Evolutionary conservation across 2,888 invertebrate species (phyloP).

Genomic region (Alentia gelatinosa): DNA sequence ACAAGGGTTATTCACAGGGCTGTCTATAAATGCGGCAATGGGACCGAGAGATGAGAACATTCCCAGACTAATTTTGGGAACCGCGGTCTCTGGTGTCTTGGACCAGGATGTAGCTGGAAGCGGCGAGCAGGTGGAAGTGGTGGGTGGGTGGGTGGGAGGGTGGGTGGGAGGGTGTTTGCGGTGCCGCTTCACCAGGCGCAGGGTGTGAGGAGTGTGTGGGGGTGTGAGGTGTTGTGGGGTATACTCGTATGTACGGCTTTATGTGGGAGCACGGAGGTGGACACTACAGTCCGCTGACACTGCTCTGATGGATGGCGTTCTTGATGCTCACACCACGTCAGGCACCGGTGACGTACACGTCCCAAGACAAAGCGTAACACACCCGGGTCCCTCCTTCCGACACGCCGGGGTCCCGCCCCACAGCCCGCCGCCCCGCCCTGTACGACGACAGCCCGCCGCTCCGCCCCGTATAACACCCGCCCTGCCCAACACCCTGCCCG

Average conservation of each 20-base stretch:
- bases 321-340: background rate
- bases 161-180: too few relatives aligned
- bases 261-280: background rate
- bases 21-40: too few relatives aligned
- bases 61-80: too few relatives aligned
- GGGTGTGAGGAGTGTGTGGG: too few relatives aligned
- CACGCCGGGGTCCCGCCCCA: background rate
- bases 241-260: background rate
- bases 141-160: too few relatives aligned
- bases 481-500: background rate
- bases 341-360: background rate
- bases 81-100: too few relatives aligned
- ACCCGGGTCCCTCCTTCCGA: background rate
- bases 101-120: too few relatives aligned
- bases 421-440: background rate
- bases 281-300: background rate
- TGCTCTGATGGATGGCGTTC: slow-evolving; percentile 35
- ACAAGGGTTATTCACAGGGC: too few relatives aligned
- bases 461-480: background rate
- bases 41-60: too few relatives aligned
- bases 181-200: too few relatives aligned
- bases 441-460: background rate
- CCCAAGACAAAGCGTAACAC: background rate
- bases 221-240: background rate
- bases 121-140: too few relatives aligned